Percentiles rank a stretch among this genome's conserved stretches.
These are phyloP conservation scores for Coregonus ussuriensis DNA, from an alignment of 2,797 vertebrate genomes.

Conservation along the genomic window DNA sequence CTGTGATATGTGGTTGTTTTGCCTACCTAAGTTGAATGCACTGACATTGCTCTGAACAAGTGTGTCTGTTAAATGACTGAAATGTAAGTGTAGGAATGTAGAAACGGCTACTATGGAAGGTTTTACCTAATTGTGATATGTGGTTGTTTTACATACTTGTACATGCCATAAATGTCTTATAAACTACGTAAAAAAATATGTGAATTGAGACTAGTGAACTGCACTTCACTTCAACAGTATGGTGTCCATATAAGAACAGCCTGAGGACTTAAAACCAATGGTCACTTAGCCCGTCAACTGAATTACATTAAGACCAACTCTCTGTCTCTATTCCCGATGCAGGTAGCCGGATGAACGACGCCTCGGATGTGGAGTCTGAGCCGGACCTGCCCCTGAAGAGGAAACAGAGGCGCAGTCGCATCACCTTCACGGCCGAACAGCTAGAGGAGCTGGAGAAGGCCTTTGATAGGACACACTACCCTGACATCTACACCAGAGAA, in stretches of 20 bases:
- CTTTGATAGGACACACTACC: conserved; percentile 95
- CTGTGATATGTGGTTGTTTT: too few relatives aligned
- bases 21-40: too few relatives aligned
- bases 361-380: conserved; percentile 91
- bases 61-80: too few relatives aligned
- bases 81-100: too few relatives aligned
- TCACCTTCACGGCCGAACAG: conserved; percentile 94
- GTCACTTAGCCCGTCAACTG: neutral
- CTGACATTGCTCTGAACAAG: too few relatives aligned
- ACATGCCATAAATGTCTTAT: neutral
- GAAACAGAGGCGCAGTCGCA: conserved; percentile 92
- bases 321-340: conserved; percentile 14
- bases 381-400: conserved; percentile 93
- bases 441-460: conserved; percentile 96
- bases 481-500: conserved; percentile 94
- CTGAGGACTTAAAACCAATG: too few relatives aligned
- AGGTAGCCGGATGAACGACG: conserved; percentile 89
- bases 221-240: neutral
- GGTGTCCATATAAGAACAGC: neutral
- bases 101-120: too few relatives aligned
- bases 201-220: neutral
- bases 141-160: too few relatives aligned
- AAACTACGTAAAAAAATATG: neutral
- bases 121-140: too few relatives aligned
- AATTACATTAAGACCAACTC: neutral